phyloP scores from a whole-genome alignment of 2,113 vertebrate genomes.

The Aptenodytes patagonicus region DNA sequence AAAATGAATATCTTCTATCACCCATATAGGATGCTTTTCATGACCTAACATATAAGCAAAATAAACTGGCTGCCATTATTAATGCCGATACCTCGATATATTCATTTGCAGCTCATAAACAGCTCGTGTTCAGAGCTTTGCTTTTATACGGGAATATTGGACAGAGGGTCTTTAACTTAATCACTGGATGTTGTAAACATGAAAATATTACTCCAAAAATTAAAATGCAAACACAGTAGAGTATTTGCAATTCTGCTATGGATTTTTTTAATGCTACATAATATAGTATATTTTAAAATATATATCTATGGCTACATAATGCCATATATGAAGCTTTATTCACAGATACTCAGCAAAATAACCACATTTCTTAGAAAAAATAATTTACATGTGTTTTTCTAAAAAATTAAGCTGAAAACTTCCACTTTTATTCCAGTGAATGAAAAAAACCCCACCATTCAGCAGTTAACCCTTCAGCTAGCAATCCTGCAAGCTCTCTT shows the following conservation, averaged over 20 bases:
- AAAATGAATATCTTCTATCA: slow-evolving; percentile 25
- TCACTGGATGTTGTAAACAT: not conserved
- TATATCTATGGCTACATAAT: not conserved
- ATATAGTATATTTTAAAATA: not conserved
- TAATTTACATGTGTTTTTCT: not conserved
- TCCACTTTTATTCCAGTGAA: not conserved
- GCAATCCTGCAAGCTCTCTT: not conserved
- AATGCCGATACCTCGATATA: not conserved
- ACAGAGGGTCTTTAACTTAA: not conserved
- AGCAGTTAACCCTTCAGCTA: not conserved
- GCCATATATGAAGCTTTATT: not conserved
- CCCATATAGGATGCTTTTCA: not conserved
- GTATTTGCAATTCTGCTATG: not conserved
- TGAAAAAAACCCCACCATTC: not conserved
- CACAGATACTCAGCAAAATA: not conserved
- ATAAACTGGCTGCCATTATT: slow-evolving; percentile 14
- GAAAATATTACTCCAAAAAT: not conserved
- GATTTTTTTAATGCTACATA: not conserved
- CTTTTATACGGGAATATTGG: not conserved
- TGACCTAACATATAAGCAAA: not conserved
- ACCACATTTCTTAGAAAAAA: not conserved
- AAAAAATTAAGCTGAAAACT: not conserved
- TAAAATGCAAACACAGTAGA: not conserved
- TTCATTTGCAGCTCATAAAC: not conserved
- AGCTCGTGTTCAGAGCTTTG: not conserved